Evolutionary conservation across 1,140 invertebrate genomes (phyloP), one percentile per base, ranked within the genome.

Genomic region (Steinernema khuongi): DNA sequence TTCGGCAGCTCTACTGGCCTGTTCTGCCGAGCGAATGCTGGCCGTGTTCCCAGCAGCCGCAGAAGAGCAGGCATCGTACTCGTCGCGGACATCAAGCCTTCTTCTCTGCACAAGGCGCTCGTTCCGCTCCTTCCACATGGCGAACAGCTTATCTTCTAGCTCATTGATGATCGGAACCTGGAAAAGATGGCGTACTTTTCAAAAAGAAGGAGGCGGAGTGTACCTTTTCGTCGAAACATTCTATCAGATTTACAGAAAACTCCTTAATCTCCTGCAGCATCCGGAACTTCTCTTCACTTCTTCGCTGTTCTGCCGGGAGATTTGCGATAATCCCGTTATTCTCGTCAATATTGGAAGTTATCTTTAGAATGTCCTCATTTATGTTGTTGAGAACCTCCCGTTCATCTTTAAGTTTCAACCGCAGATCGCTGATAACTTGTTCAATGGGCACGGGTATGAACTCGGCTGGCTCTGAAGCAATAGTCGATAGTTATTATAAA

Each of bases 71-170:
- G 96, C 94, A 84, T 94, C 92, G 66, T 93, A 92, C 87, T 97
- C 94, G 89, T 97, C 95, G 73, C 90, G 89, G 0, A 96, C 91
- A 87, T 96, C 94, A 81, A 94, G 91, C 70, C 94, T 89, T 74
- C 94, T 87, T 36, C 94, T 87, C 84, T 92, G 90, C 74, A 92
- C 89, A 50, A 96, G 86, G 85, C 92, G 91, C 19, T 89, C 89
- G 19, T 91, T 89, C 79, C 90, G 89, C 74, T 90, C 89, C 17
- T 89, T 89, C 81, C 91, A 90, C 32, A 94, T 82, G 68, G 90
- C 89, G 75, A 93, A 81, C 82, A 92, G 90, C 19, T 91, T 89
- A 74, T 91, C 89, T 84, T 96, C 94, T 80, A 96, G 85, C 41
- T 89, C 89, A 78, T 90, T 89, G 79, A 96, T 90, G 50, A 89